Conservation (phyloP, 2,797 vertebrate species). For the Xenops minutus region DNA sequence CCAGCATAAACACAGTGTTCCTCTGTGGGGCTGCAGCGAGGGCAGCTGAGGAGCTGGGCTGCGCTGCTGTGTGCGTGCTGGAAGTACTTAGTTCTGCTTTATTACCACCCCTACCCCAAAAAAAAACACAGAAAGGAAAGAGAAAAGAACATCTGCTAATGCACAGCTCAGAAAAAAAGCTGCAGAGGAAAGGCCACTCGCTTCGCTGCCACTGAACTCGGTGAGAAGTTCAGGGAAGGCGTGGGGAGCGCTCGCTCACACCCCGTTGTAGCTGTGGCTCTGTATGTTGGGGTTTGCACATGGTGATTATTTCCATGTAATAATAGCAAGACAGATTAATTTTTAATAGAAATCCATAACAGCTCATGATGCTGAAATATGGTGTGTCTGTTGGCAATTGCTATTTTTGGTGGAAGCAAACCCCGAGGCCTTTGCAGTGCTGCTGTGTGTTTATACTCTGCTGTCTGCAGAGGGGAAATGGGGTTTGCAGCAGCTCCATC, state of each 20-base stretch:
- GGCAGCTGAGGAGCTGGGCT: background rate
- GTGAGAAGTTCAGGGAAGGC: background rate
- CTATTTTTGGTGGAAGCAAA: slow-evolving; percentile 18
- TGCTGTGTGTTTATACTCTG: background rate
- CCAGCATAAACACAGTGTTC: slow-evolving; percentile 57
- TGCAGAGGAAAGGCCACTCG: background rate
- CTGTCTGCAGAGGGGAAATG: background rate
- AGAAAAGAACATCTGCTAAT: slow-evolving; percentile 1
- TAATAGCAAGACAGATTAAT: background rate
- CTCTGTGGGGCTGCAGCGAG: background rate
- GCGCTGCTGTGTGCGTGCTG: background rate
- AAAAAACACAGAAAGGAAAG: background rate
- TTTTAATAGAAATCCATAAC: background rate
- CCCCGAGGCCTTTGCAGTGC: background rate
- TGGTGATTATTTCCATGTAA: background rate
- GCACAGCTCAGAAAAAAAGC: background rate
- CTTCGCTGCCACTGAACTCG: background rate
- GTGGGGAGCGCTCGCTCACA: rapidly evolving
- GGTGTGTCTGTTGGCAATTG: slow-evolving; percentile 41
- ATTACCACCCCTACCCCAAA: background rate
- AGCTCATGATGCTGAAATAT: background rate
- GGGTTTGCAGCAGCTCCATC: background rate
- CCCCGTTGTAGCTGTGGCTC: rapidly evolving
- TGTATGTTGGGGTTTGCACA: rapidly evolving
- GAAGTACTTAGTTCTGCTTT: background rate